Base-by-base conservation (phyloP, 2,888 invertebrate species). In the Odiellus spinosus region DNA sequence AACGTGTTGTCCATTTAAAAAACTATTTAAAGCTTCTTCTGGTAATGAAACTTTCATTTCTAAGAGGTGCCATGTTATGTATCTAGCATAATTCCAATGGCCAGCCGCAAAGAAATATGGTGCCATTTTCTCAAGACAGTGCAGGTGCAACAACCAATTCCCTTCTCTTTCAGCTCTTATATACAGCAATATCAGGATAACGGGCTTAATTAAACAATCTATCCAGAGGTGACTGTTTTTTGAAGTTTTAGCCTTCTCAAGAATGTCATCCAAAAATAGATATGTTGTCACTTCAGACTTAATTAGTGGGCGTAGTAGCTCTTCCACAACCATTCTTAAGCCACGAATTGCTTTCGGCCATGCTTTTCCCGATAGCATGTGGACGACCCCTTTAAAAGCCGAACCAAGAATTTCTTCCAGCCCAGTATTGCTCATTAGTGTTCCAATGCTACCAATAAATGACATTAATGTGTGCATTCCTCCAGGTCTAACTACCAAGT, bases 321-420 rank as follows among this genome's bases (percentile, higher is more conserved):
- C 10, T 38, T n/a, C 38, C 14, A 38, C 38, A 15, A 38, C 15
- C 18, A 38, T 10, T 18, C 2, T 38, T 38, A 38, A 18, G 15
- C 51, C 57, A 41, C 59, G 36, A 12, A 55, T 41, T 33, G 55
- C 51, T 40, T 53, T 34, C 35, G 52, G 39, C 11, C 53, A 32
- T 20, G 57, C 57, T 46, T 59, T 59, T n/a, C 58, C 57, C 51
- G 38, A 49, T 4, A 58, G 42, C 50, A 59, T 58, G 40, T 58
- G 56, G n/a, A 15, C 19, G 10, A 59, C 57, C 11, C 54, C 56
- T 26, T 26, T 26, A 56, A 56, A 59, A 5, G 58, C 50, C 14
- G 49, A 44, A 41, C 52, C 54, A 3, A 59, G 40, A 3, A 59
- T 40, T 45, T 59, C 57, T 36, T 54, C 18, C 20, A 59, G 40